Percentiles rank a stretch among this genome's conserved stretches.
phyloP scores from a whole-genome alignment of 2,797 vertebrate species.

The Acestrorhynchus altus region DNA sequence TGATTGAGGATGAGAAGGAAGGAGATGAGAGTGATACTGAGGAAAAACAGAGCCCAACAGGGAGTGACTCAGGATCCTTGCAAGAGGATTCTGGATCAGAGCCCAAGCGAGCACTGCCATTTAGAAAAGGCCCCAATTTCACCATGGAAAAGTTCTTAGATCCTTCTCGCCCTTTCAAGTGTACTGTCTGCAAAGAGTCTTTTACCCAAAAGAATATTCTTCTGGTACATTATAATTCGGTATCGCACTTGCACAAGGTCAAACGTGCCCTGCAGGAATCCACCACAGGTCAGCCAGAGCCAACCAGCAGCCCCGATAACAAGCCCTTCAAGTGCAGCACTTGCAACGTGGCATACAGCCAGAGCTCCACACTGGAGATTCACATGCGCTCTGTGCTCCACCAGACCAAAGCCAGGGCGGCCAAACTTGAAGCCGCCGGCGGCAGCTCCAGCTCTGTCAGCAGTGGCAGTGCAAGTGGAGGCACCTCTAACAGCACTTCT shows the following conservation, averaged over 20 bases:
- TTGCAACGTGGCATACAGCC: slow-evolving; percentile 98
- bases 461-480: slow-evolving; percentile 73
- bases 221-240: slow-evolving; percentile 98
- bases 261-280: slow-evolving; percentile 98
- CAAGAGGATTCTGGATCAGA: slow-evolving; percentile 96
- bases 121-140: slow-evolving; percentile 98
- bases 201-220: slow-evolving; percentile 99
- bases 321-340: slow-evolving; percentile 99
- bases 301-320: slow-evolving; percentile 97
- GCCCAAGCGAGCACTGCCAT: slow-evolving; percentile 96
- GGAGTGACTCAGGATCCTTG: slow-evolving; percentile 93
- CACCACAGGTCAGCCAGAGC: slow-evolving; percentile 92
- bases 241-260: slow-evolving; percentile 98
- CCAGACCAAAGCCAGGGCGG: slow-evolving; percentile 97
- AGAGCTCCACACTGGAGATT: slow-evolving; percentile 98
- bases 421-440: slow-evolving; percentile 95
- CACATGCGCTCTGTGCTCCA: slow-evolving; percentile 99
- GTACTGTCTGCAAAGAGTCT: slow-evolving; percentile 99
- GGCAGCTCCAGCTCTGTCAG: slow-evolving; percentile 78
- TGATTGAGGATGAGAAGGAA: slow-evolving; percentile 96
- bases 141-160: slow-evolving; percentile 99
- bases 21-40: slow-evolving; percentile 95
- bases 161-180: slow-evolving; percentile 98
- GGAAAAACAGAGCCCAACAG: slow-evolving; percentile 97
- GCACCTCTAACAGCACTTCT: slow-evolving; percentile 84